Base-by-base conservation (phyloP, 2,888 invertebrate genomes). In the Tetanocera ferruginea region DNA sequence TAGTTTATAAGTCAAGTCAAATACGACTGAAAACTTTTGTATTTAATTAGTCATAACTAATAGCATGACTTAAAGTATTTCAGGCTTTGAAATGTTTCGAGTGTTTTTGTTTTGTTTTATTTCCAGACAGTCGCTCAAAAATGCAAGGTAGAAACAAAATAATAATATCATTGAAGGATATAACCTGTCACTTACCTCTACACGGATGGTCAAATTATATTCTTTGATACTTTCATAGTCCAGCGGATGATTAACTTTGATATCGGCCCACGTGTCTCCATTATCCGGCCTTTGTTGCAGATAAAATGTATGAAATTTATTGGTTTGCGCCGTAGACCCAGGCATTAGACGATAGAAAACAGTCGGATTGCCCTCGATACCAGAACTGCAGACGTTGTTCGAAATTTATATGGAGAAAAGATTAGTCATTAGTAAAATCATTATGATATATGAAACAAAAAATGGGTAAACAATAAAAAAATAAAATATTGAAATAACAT, bases 281-380 rank as follows among this genome's bases (percentile, higher is more conserved):
- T 96, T 96, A 87, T 97, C 97, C 83, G 95, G 94, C 87, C 97
- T 93, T 92, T 97, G 97, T 93, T 97, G 97, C 84, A 97, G 93
- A 91, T 98, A 98, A 91, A 97, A 98, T 81, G 97, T 97, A 90
- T 98, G 96, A 90, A 94, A 94, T 91, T 97, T 98, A 91, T 98
- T 98, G 84, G 97, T 98, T 91, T 98, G 97, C 8, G 97, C 96
- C 77, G 97, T 98, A 51, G 97, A 97, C 82, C 97, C 97, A 82
- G 97, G 97, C 95, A 98, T 98, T 88, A 98, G 91, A 80, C 96
- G 95, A 91, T 98, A 98, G 92, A 96, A 98, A 85, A 98, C 97
- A 85, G 97, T 97, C 78, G 97, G 97, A 91, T 97, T 98, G 91
- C 96, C 96, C 90, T 97, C 97, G 90, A 98, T 98, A 84, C 97